Evolutionary conservation across 2,113 vertebrate species (phyloP), one percentile per base, ranked within the genome.

Genomic region (Hypocryptadius cinnamomeus): DNA sequence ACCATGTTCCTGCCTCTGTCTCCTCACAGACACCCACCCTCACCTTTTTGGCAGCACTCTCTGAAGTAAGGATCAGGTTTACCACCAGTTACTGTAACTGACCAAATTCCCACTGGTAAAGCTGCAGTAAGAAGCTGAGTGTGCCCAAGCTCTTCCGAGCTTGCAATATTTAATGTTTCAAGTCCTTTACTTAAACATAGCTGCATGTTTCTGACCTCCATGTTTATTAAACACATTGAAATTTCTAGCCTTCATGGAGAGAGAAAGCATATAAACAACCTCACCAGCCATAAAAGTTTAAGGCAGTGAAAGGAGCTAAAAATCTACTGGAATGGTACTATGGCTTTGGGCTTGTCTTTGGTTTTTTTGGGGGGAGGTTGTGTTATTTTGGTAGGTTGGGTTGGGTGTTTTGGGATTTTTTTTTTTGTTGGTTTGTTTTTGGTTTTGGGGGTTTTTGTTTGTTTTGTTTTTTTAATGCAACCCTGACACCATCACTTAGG

Each of bases 281-380:
- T 92, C 11, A 23, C 16, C 2, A 5, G 23, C n/a, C 72, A 35
- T 22, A 56, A 50, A 85, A 59, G 7, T 21, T 39, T 14, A 48
- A 59, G 31, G n/a, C 45, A 73, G 66, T 21, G 33, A 79, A 82
- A 92, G 30, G 23, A 92, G 35, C 10, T 56, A 56, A 76, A 74
- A 70, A 45, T 37, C 39, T 39, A 4, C 27, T 42, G 63, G 35
- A 83, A 54, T 9, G 8, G 31, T 45, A 56, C 31, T 48, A 76
- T 3, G 57, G 31, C 18, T 30, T 45, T 12, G 24, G 6, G 35
- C 22, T 77, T 53, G 9, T 24, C 6, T 18, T n/a, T 35, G 23
- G 11, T 50, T 24, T 54, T 64, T 23, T n/a, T 3, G 1, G 12
- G 1, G 12, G 8, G 8, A 15, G 2, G 3, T 13, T 23, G 19